Conservation (phyloP, 2,888 invertebrate species). For the Antitype chi region DNA sequence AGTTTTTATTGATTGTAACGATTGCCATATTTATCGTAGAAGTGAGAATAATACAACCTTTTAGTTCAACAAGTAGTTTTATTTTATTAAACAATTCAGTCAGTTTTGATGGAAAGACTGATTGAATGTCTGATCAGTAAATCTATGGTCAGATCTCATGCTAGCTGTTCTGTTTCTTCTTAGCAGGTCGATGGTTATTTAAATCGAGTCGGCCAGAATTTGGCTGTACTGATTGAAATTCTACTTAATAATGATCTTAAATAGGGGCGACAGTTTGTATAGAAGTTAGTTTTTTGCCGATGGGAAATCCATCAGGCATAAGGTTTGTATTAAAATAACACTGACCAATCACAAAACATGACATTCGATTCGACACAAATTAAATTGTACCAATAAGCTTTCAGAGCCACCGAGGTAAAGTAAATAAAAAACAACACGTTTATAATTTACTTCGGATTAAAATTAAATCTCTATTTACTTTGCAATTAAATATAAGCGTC, state of each 20-base stretch:
- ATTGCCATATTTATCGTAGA: no score
- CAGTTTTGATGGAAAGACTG: not conserved
- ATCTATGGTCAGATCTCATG: not conserved
- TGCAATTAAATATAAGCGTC: constrained; percentile 2
- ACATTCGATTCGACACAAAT: not conserved
- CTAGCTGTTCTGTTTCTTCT: not conserved
- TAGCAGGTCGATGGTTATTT: no score
- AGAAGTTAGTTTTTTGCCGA: not conserved
- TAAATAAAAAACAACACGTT: not conserved
- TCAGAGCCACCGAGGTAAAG: not conserved
- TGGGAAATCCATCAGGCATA: not conserved
- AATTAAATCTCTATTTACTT: constrained; percentile 6
- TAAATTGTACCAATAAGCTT: not conserved
- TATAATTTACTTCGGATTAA: not conserved
- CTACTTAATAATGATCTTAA: not conserved
- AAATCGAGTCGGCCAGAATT: no score
- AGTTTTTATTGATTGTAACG: no score
- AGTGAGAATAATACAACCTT: no score
- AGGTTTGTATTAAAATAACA: not conserved
- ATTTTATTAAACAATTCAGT: no score
- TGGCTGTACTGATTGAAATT: not conserved
- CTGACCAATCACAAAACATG: not conserved
- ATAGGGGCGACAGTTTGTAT: not conserved
- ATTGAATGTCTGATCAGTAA: not conserved
- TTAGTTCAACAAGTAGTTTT: no score